Base-by-base conservation (phyloP, 2,113 vertebrate species). In the Periophthalmodon schlosseri region DNA sequence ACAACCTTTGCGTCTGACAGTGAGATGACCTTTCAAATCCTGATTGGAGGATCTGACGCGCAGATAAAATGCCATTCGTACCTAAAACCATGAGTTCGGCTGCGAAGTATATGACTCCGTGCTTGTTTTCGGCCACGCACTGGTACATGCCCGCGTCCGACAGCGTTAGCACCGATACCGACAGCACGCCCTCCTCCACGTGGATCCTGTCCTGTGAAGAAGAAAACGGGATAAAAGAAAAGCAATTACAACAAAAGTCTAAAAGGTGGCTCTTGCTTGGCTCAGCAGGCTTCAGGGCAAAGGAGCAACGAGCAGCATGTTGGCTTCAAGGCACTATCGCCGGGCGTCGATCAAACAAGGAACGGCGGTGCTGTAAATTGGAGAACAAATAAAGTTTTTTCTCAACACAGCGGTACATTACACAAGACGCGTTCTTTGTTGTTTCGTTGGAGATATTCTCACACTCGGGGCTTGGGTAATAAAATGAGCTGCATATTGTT, bases 131-230 rank as follows among this genome's bases (percentile, higher is more conserved):
- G 2, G 96, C 97, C 88, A 97, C 91, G 86, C 97, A 98, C 44
- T 97, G 96, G 93, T 97, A 98, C 94, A 96, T 96, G 84, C 96
- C 97, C 71, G 95, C 95, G 81, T 98, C 97, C 52, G 94, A 94
- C 74, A 97, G 92, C 28, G 94, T 96, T 86, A 98, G 92, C 79
- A 89, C 93, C 12, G 92, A 92, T 87, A 97, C 94, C 24, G 93
- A 94, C 82, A 97, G 93, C 72, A 95, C 94, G 71, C 96, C 96
- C 0, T 96, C 95, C 90, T 96, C 95, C 85, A 96, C 93, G 80
- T 94, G 95, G 90, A 96, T 94, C 92, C 95, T 94, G 85, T 95
- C 96, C 96, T 98, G 92, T 91, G 83, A 89, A 92, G 90, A 93
- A 88, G 93, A 63, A 88, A 93, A 63, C 15, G 78, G 88, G 91